Conservation (phyloP, 2,888 invertebrate species). For the Pantelozetes paolii region DNA sequence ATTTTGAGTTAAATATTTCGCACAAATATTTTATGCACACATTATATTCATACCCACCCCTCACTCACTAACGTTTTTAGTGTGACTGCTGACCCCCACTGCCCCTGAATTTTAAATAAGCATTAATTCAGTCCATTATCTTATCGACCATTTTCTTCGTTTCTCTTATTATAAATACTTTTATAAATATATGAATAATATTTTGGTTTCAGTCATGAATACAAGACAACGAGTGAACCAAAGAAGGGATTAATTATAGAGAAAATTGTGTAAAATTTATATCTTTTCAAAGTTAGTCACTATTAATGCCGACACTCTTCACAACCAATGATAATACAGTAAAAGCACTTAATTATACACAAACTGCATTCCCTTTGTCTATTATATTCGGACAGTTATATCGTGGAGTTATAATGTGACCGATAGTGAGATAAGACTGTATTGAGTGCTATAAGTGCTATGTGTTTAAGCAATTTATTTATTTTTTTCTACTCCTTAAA, state of each 20-base stretch:
- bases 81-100: not conserved
- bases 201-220: not conserved
- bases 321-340: too few relatives aligned
- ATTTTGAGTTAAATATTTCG: not conserved
- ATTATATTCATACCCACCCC: not conserved
- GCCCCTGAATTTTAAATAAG: not conserved
- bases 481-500: not conserved
- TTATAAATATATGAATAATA: not conserved
- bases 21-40: not conserved
- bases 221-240: too few relatives aligned
- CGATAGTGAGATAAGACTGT: not conserved
- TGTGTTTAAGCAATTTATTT: not conserved
- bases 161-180: not conserved
- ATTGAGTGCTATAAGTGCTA: not conserved
- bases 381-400: too few relatives aligned
- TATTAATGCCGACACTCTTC: not conserved
- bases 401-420: too few relatives aligned
- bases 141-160: not conserved
- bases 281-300: not conserved
- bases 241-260: conserved; percentile 6
- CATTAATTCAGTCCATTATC: not conserved
- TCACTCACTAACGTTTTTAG: not conserved
- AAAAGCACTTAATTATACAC: too few relatives aligned
- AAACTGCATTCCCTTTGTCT: too few relatives aligned
- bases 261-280: not conserved